Evolutionary conservation across 2,888 invertebrate genomes (phyloP).

Genomic region (Meta bourneti): DNA sequence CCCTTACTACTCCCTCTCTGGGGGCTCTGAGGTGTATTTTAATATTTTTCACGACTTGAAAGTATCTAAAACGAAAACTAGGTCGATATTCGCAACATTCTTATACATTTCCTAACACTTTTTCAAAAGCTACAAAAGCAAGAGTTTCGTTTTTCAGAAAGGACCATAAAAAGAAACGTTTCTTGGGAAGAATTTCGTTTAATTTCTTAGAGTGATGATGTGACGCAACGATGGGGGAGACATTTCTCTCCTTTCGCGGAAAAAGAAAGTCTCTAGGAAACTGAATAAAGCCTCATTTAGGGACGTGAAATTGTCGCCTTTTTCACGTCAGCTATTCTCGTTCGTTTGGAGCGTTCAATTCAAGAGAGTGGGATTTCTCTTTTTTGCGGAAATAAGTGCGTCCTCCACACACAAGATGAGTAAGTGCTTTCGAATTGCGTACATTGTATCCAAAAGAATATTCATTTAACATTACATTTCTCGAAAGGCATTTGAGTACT

Average conservation of each 20-base stretch:
- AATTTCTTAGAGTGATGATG: conserved; percentile 1
- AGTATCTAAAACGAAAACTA: neutral
- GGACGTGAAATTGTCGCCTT: neutral
- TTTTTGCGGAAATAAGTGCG: neutral
- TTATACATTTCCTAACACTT: neutral
- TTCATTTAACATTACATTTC: too few relatives aligned
- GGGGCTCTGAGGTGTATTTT: too few relatives aligned
- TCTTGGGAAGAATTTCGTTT: neutral
- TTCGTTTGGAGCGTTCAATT: neutral
- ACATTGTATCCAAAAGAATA: too few relatives aligned
- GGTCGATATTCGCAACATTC: neutral
- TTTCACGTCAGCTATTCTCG: neutral
- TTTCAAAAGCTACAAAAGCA: neutral
- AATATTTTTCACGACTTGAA: too few relatives aligned
- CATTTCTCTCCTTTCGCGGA: neutral
- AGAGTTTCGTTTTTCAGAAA: neutral
- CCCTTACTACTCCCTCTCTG: too few relatives aligned
- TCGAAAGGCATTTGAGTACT: too few relatives aligned
- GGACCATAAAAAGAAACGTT: neutral
- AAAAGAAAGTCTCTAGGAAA: neutral
- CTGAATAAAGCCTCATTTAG: neutral
- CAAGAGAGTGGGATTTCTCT: neutral
- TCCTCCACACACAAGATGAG: neutral
- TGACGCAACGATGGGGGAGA: neutral
- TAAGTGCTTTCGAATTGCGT: too few relatives aligned